phyloP scores from a whole-genome alignment of 2,113 vertebrate genomes.

The Rhagologus leucostigma region DNA sequence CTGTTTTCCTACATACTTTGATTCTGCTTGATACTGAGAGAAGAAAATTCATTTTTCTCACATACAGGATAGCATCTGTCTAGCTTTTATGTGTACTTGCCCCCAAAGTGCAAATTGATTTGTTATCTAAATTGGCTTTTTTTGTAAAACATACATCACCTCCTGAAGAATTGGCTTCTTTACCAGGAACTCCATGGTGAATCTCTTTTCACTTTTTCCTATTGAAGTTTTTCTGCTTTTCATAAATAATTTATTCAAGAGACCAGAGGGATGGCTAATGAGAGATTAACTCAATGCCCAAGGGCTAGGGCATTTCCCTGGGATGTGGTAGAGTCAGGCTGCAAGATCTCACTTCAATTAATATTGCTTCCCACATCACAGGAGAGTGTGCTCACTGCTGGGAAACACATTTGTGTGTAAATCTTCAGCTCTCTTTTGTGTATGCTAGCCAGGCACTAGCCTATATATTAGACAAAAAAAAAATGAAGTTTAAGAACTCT shows the following conservation, averaged over 20 bases:
- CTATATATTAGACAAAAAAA: neutral
- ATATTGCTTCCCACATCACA: conserved; percentile 62
- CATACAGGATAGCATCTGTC: neutral
- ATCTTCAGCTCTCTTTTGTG: conserved; percentile 14
- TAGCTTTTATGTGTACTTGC: neutral
- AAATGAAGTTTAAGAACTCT: neutral
- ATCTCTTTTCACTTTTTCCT: conserved; percentile 55
- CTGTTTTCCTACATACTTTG: neutral
- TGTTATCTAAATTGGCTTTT: neutral
- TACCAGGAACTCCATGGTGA: conserved; percentile 7
- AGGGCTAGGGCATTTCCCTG: conserved; percentile 59
- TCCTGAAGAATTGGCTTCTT: conserved; percentile 19
- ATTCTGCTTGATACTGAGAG: neutral
- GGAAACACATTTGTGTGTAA: conserved; percentile 28
- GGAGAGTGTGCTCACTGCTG: conserved; percentile 14
- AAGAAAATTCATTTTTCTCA: neutral
- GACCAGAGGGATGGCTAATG: conserved; percentile 58
- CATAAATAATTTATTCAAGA: conserved; percentile 63
- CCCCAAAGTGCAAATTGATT: neutral
- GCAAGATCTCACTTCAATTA: conserved; percentile 59
- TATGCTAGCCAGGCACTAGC: neutral
- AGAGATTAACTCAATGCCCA: conserved; percentile 59
- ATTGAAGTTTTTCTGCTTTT: conserved; percentile 59
- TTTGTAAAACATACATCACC: neutral
- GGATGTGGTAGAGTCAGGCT: conserved; percentile 62